These are phyloP conservation scores for Spondyliosoma cantharus DNA, from an alignment of 2,797 vertebrate genomes.

Conservation along the genomic window DNA sequence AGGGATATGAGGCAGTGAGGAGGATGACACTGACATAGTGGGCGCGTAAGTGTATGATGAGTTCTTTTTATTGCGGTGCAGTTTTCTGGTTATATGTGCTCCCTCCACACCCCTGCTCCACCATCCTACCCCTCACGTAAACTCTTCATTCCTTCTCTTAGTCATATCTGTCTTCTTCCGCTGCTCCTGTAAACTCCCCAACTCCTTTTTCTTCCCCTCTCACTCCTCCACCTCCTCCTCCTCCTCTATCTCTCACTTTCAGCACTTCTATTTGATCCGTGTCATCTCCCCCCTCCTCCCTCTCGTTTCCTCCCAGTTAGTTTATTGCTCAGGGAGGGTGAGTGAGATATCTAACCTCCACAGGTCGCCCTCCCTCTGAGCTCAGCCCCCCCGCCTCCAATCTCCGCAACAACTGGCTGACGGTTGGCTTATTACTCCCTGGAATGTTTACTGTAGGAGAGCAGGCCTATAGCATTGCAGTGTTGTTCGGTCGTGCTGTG, in stretches of 20 bases:
- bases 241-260: constrained; percentile 39
- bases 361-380: constrained; percentile 51
- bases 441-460: constrained; percentile 64
- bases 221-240: constrained; percentile 32
- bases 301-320: constrained; percentile 39
- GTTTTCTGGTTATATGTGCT: constrained; percentile 41
- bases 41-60: constrained; percentile 45
- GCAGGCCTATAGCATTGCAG: constrained; percentile 26
- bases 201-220: constrained; percentile 27
- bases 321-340: constrained; percentile 61
- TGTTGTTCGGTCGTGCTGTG: constrained; percentile 53
- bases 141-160: constrained; percentile 59
- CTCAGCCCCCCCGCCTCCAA: constrained; percentile 15
- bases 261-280: constrained; percentile 58
- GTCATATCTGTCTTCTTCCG: constrained; percentile 65
- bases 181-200: constrained; percentile 48
- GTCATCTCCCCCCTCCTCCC: constrained; percentile 16
- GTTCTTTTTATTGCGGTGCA: constrained; percentile 52
- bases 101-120: constrained; percentile 39
- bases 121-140: constrained; percentile 53
- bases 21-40: constrained; percentile 59
- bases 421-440: constrained; percentile 67
- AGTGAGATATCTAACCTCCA: constrained; percentile 69
- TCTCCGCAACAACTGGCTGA: constrained; percentile 59
- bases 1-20: constrained; percentile 18